phyloP scores from a whole-genome alignment of 2,113 vertebrate genomes.

The Marcusenius ussheri region DNA sequence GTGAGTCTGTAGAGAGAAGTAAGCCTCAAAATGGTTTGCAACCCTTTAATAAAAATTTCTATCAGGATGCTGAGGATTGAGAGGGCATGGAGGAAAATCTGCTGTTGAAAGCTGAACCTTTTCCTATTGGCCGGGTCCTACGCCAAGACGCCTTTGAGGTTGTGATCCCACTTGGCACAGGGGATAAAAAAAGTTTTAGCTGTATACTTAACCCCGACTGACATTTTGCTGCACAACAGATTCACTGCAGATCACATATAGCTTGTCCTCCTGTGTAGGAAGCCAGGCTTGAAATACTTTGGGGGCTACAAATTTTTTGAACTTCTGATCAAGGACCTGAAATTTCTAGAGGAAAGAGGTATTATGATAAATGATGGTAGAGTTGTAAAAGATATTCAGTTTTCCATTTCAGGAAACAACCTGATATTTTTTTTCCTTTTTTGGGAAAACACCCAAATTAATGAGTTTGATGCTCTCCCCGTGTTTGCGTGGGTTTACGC shows the following conservation, averaged over 20 bases:
- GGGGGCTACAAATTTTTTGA: neutral
- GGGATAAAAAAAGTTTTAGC: neutral
- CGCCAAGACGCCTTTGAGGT: neutral
- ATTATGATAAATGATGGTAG: neutral
- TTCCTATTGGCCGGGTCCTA: neutral
- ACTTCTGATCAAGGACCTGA: neutral
- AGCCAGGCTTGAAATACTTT: neutral
- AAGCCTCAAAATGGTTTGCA: neutral
- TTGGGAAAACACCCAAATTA: neutral
- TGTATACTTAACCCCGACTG: neutral
- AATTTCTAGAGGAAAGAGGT: neutral
- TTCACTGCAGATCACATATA: neutral
- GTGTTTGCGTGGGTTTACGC: too few species aligned
- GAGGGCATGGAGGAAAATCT: neutral
- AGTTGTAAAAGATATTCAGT: neutral
- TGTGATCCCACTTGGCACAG: neutral
- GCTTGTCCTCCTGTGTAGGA: neutral
- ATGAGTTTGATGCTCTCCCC: too few species aligned
- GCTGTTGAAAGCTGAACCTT: neutral
- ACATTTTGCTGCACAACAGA: neutral
- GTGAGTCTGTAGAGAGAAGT: neutral
- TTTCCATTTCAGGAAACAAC: neutral
- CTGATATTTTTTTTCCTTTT: neutral
- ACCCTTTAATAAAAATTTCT: neutral
- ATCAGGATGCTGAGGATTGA: neutral